Base-by-base conservation (phyloP, 2,797 vertebrate genomes). In the Parambassis ranga region DNA sequence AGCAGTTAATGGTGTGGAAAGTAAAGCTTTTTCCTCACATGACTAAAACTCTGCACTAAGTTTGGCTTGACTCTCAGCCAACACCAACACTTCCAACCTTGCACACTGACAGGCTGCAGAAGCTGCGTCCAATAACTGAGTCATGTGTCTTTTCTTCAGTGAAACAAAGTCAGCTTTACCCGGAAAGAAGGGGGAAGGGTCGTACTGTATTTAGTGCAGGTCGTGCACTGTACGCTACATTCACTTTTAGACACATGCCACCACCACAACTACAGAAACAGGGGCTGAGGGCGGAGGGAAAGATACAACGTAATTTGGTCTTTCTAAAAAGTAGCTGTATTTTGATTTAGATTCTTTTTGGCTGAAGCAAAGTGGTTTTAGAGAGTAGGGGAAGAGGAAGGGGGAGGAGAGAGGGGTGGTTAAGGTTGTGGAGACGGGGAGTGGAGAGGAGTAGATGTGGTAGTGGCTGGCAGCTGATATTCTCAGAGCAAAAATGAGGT, bases 281-380 rank as follows among this genome's bases (percentile, higher is more conserved):
- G n/a, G n/a, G n/a, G n/a, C n/a, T n/a, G n/a, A 83, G 83, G 82
- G 67, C 56, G 41, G 75, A 75, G 77, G 74, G 67, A 82, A 84
- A 82, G 81, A 83, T 85, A 89, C 70, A 89, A 91, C 84, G 55
- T 44, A 90, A 91, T 91, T 91, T 91, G 90, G 89, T 90, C 88
- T 91, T 90, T 91, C 81, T 91, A 88, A 92, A 89, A 91, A 91
- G 90, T 89, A 91, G 89, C 89, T 89, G 89, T 92, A 91, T 88
- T 81, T 91, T 87, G 84, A 90, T 84, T 87, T 88, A 24, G 70
- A 82, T 85, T 89, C 37, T 87, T 87, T 88, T 88, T 89, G 86
- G 87, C 89, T 87, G 86, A 87, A 87, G 86, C 83, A 88, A 85
- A 86, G 86, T 75, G 71, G 72, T 79, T 88, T 87, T 63, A 77